Evolutionary conservation across 1,140 invertebrate species (phyloP).

Genomic region (Triops cancriformis): DNA sequence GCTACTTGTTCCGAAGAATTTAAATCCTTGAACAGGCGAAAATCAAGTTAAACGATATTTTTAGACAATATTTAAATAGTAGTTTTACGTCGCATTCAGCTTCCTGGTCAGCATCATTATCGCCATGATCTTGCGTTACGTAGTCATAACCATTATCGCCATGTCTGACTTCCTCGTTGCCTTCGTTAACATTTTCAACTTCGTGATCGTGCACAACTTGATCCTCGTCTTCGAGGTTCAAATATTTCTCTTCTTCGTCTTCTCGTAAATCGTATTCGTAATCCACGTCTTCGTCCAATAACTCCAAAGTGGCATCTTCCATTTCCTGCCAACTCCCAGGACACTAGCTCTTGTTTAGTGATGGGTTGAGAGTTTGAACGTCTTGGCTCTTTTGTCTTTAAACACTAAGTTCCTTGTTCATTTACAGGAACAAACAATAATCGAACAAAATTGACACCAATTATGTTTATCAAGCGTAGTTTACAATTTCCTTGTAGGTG

Average conservation of each 20-base stretch:
- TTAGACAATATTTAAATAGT: not conserved
- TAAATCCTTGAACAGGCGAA: no score
- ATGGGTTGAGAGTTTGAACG: no score
- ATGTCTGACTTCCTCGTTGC: not conserved
- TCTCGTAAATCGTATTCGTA: not conserved
- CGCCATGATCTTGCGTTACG: not conserved
- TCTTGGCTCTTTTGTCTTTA: no score
- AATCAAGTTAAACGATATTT: no score
- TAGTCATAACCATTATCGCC: not conserved
- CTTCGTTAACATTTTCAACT: not conserved
- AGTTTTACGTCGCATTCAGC: not conserved
- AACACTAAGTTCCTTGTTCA: no score
- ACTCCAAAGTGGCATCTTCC: not conserved
- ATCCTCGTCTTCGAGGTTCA: not conserved
- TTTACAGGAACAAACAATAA: no score
- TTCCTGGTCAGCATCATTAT: not conserved
- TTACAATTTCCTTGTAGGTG: no score
- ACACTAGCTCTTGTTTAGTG: no score
- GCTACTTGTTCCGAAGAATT: not conserved
- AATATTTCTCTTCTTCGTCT: not conserved
- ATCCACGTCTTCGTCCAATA: not conserved
- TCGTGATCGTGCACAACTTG: not conserved
- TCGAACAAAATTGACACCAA: no score
- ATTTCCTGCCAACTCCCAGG: not conserved
- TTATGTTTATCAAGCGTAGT: no score